A percentile compares a stretch with the other conserved stretches of the same genome.
These are phyloP conservation scores for Hylaeus volcanicus DNA, from an alignment of 1,140 invertebrate species.

Conservation along the genomic window DNA sequence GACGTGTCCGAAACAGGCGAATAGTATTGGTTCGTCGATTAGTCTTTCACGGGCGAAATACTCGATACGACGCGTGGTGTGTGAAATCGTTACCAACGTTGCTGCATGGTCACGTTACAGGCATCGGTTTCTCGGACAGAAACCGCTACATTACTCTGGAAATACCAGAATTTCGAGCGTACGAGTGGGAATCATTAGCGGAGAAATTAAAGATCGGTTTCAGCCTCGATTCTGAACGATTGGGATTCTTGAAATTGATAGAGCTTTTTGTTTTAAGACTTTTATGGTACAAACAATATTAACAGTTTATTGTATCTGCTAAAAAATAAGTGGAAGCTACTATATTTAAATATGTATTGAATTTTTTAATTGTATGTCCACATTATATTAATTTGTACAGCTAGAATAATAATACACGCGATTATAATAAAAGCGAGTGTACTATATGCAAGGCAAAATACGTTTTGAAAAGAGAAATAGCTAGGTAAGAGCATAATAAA, in stretches of 20 bases:
- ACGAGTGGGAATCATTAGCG: background rate
- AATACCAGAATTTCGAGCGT: background rate
- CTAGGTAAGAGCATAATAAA: too few species aligned
- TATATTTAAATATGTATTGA: too few species aligned
- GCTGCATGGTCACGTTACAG: background rate
- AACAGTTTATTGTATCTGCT: too few species aligned
- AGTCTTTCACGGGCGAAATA: constrained; percentile 25
- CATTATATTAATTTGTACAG: too few species aligned
- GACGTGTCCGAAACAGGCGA: constrained; percentile 25
- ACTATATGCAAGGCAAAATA: too few species aligned
- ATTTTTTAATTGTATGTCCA: too few species aligned
- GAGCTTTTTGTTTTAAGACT: too few species aligned
- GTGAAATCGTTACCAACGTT: constrained; percentile 24
- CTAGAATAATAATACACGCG: too few species aligned
- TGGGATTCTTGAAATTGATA: background rate
- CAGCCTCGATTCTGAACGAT: background rate
- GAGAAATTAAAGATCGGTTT: constrained; percentile 1
- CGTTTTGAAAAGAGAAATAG: too few species aligned
- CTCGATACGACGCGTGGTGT: constrained; percentile 14
- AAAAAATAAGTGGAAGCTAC: too few species aligned
- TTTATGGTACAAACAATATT: too few species aligned
- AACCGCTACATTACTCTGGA: background rate
- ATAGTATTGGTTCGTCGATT: constrained; percentile 31
- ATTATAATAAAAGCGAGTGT: too few species aligned
- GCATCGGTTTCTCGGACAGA: background rate